A percentile compares a stretch with the other conserved stretches of the same genome.
Evolutionary conservation across 2,797 vertebrate genomes (phyloP).

Genomic region (Pantherophis vulpinus): DNA sequence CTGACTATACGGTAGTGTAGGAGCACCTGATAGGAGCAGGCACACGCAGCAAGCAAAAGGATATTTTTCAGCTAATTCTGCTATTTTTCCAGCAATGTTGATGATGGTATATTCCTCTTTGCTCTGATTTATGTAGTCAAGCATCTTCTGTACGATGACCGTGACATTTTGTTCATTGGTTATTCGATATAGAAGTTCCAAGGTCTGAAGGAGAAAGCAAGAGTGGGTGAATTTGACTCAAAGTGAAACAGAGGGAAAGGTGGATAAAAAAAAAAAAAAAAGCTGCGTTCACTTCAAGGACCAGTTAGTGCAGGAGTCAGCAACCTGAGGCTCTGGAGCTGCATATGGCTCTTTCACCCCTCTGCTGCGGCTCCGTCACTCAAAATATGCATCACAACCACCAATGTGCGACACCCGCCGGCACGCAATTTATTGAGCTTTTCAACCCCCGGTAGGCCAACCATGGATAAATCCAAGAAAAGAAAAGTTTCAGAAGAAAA

Average conservation of each 20-base stretch:
- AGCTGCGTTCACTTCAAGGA: not conserved
- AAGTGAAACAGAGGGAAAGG: not conserved
- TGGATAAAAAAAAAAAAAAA: not conserved
- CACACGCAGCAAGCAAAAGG: conserved; percentile 62
- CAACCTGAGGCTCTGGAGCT: no score
- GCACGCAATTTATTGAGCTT: no score
- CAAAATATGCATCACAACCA: no score
- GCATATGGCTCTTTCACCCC: no score
- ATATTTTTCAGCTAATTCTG: conserved; percentile 98
- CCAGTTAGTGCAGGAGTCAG: no score
- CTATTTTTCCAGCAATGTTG: conserved; percentile 89
- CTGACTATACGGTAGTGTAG: no score
- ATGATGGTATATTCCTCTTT: conserved; percentile 86
- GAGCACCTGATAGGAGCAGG: not conserved
- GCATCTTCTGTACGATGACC: conserved; percentile 95
- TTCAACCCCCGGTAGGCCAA: no score
- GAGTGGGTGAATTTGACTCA: not conserved
- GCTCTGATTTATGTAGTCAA: conserved; percentile 85
- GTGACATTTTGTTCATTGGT: conserved; percentile 91
- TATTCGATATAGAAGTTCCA: conserved; percentile 95
- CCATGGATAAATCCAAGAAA: no score
- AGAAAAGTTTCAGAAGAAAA: no score
- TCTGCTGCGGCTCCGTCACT: no score
- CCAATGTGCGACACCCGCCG: no score
- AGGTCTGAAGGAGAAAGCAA: conserved; percentile 75